Evolutionary conservation across 1,140 invertebrate genomes (phyloP).

Genomic region (Drosophila insularis): DNA sequence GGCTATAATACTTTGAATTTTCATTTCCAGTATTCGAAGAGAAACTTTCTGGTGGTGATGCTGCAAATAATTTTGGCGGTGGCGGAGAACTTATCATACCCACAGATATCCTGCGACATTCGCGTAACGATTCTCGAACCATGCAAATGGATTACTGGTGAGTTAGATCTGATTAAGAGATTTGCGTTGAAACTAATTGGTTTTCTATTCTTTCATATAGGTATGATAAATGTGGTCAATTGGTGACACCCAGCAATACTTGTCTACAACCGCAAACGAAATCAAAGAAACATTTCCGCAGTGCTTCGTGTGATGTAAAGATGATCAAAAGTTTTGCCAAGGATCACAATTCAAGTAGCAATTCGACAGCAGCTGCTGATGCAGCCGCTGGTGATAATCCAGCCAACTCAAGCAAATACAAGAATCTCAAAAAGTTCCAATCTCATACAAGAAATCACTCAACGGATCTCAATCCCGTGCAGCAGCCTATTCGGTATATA

Average conservation of each 20-base stretch:
- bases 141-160: slow-evolving; percentile 84
- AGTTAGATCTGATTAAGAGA: neutral
- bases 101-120: slow-evolving; percentile 83
- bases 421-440: slow-evolving; percentile 76
- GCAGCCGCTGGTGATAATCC: slow-evolving; percentile 33
- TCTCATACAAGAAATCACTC: slow-evolving; percentile 82
- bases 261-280: slow-evolving; percentile 71
- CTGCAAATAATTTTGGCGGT: slow-evolving; percentile 46
- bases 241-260: slow-evolving; percentile 40
- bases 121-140: slow-evolving; percentile 85
- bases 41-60: slow-evolving; percentile 61
- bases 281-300: slow-evolving; percentile 81
- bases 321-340: slow-evolving; percentile 81
- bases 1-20: neutral
- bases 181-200: no score
- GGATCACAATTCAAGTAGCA: slow-evolving; percentile 65
- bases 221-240: slow-evolving; percentile 78
- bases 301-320: slow-evolving; percentile 80
- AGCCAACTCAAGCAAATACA: slow-evolving; percentile 57
- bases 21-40: slow-evolving; percentile 74
- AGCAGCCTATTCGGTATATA: slow-evolving; percentile 78
- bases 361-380: slow-evolving; percentile 27
- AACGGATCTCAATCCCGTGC: slow-evolving; percentile 71
- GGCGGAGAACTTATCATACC: slow-evolving; percentile 76
- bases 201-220: slow-evolving; percentile 36